Evolutionary conservation across 2,113 vertebrate genomes (phyloP).

Genomic region (Callaeas wilsoni): DNA sequence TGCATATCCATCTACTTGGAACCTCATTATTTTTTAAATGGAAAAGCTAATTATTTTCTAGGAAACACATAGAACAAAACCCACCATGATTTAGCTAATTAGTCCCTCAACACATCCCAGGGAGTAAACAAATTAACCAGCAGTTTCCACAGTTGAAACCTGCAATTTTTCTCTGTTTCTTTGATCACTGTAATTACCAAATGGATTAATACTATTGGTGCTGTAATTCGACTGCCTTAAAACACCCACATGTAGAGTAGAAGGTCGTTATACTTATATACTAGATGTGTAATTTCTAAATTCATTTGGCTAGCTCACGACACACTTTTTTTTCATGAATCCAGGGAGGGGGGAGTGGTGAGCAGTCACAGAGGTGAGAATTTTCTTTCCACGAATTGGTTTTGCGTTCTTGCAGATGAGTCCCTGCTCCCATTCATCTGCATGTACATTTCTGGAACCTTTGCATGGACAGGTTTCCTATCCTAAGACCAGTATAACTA

Average conservation of each 20-base stretch:
- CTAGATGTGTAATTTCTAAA: neutral
- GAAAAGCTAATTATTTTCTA: slow-evolving; percentile 7
- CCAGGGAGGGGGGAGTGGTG: rapidly evolving
- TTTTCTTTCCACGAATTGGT: neutral
- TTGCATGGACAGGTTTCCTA: neutral
- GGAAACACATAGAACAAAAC: neutral
- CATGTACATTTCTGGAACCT: neutral
- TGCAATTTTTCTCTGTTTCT: neutral
- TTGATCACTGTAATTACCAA: slow-evolving; percentile 20
- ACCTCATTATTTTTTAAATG: neutral
- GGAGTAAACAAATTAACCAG: slow-evolving; percentile 24
- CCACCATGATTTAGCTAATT: slow-evolving; percentile 12
- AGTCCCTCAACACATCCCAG: neutral
- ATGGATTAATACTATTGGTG: neutral
- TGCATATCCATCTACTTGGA: neutral
- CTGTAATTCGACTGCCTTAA: neutral
- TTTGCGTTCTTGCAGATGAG: neutral
- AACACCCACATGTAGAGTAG: neutral
- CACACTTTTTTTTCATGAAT: neutral
- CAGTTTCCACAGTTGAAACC: neutral
- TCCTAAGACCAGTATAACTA: neutral
- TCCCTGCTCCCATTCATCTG: neutral
- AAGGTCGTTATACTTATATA: neutral
- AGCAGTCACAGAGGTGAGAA: neutral
- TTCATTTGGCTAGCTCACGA: neutral